A percentile compares a stretch with the other conserved stretches of the same genome.
Evolutionary conservation across 1,140 invertebrate species (phyloP).

Genomic region (Ceratina japonica): DNA sequence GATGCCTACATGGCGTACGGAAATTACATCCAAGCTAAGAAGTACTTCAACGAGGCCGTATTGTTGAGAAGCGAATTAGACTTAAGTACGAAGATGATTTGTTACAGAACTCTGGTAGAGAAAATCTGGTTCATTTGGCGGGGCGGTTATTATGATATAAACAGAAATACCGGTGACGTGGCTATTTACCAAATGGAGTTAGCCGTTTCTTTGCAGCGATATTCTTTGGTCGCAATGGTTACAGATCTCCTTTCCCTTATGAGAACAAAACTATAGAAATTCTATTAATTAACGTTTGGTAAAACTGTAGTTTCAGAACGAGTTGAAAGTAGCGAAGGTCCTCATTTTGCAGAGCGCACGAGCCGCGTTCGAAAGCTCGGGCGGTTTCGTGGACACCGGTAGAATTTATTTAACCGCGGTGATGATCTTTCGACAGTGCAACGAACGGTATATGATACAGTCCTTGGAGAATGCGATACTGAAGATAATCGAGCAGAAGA

Average conservation of each 20-base stretch:
- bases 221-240: conserved; percentile 43
- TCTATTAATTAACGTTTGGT: not conserved
- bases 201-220: conserved; percentile 31
- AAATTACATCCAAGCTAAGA: conserved; percentile 56
- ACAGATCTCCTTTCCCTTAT: not conserved
- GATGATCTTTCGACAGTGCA: conserved; percentile 35
- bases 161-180: not conserved
- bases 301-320: not conserved
- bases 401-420: conserved; percentile 51
- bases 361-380: conserved; percentile 30
- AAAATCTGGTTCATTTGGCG: conserved; percentile 18
- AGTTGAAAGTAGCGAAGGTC: conserved; percentile 36
- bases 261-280: too few species aligned
- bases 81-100: not conserved
- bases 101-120: conserved; percentile 16
- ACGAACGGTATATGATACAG: conserved; percentile 12
- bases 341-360: conserved; percentile 48
- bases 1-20: conserved; percentile 58
- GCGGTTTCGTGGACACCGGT: conserved; percentile 53
- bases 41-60: conserved; percentile 50
- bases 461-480: conserved; percentile 55
- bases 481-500: conserved; percentile 29
- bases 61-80: not conserved
- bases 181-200: not conserved
- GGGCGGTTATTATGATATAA: not conserved